Base-by-base conservation (phyloP, 1,140 invertebrate genomes). In the Microplitis demolitor region DNA sequence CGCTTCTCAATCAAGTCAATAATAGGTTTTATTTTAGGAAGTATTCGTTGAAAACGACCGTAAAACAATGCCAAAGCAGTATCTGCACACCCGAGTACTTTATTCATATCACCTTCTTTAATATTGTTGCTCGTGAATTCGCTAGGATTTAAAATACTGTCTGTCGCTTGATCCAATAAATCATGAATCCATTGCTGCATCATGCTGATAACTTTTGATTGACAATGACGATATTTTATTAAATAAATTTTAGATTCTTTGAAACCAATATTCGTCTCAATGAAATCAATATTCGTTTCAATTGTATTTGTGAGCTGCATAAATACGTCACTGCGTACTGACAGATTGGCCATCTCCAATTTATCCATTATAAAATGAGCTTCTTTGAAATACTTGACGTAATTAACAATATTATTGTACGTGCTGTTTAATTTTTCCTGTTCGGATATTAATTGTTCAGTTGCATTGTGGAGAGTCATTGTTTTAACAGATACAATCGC, bases 21-120 rank as follows among this genome's bases (percentile, higher is more conserved):
- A 4, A 98, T 89, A 56, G 91, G 89, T 78, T 92, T 95, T 0
- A 97, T 89, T 83, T 96, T 94, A 0, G 93, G 91, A 0, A 96
- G 92, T 69, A 94, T 93, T 0, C 95, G 93, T 85, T 96, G 93
- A 87, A 98, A 98, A 86, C 97, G 96, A 0, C 96, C 96, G 84
- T 98, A 98, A 81, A 96, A 97, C 1, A 97, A 84, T 0, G 96
- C 95, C 83, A 97, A 94, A 0, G 95, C 93, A 35, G 95, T 92
- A 80, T 96, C 94, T 1, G 89, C 76, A 45, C 82, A 86, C 45
- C 88, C 88, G 39, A 87, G 86, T 0, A 16, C 35, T 39, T 79
- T 76, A 4, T 80, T 77, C 14, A 88, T 83, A 13, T 87, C 87
- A n/a, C 89, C 88, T 45, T 78, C 35, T 37, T 60, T 58, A 4